Evolutionary conservation across 2,113 vertebrate species (phyloP).

Genomic region (Typhlomys cinereus): DNA sequence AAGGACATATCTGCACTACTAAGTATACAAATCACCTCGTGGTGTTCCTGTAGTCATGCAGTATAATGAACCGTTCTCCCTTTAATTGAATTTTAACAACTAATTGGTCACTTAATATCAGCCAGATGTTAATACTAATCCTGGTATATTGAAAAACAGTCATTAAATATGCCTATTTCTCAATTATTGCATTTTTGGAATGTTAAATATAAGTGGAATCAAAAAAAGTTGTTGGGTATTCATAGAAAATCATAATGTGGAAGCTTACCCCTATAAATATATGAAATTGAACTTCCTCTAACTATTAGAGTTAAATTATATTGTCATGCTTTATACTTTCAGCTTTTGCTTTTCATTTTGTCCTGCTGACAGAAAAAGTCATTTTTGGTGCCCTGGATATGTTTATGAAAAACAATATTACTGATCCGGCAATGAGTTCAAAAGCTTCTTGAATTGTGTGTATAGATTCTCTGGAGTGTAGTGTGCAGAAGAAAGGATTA

Average conservation of each 20-base stretch:
- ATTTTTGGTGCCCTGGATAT: not conserved
- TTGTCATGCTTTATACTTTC: not conserved
- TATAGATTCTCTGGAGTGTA: not conserved
- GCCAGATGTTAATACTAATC: constrained; percentile 4
- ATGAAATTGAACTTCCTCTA: constrained; percentile 16
- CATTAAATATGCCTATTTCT: constrained; percentile 47
- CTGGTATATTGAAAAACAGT: not conserved
- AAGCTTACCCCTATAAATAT: not conserved
- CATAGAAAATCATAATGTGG: not conserved
- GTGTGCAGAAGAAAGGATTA: fast-evolving
- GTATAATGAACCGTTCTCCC: constrained; percentile 4
- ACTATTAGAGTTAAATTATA: not conserved
- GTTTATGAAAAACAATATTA: not conserved
- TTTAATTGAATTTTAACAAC: constrained; percentile 36
- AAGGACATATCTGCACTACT: constrained; percentile 22
- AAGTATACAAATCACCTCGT: constrained; percentile 30
- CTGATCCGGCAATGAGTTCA: not conserved
- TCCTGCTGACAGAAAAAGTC: not conserved
- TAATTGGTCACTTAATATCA: constrained; percentile 21
- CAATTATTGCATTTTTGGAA: not conserved
- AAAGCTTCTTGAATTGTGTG: not conserved
- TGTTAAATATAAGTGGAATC: not conserved
- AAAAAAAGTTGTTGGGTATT: not conserved
- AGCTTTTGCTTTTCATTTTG: not conserved
- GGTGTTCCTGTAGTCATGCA: not conserved